Evolutionary conservation across 92 coral and sea anemone genomes (phyloP).

Genomic region (Actinostola sp.): DNA sequence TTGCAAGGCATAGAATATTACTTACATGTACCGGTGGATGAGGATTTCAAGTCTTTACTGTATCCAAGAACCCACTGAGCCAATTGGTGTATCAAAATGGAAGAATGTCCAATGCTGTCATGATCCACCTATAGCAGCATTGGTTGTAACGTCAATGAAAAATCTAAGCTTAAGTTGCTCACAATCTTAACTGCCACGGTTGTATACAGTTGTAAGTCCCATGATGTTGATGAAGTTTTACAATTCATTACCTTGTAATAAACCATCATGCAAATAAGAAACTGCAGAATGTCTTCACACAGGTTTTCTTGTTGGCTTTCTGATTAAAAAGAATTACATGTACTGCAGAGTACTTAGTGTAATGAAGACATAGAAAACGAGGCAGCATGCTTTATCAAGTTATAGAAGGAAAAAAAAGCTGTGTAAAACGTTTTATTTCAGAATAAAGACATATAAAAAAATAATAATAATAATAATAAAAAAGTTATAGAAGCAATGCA

Average conservation of each 20-base stretch:
- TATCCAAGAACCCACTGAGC: constrained; percentile 45
- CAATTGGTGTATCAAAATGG: constrained; percentile 58
- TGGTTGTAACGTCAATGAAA: too few relatives aligned
- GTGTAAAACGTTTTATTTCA: too few relatives aligned
- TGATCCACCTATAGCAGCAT: constrained; percentile 65
- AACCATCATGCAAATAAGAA: constrained; percentile 44
- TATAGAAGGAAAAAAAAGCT: too few relatives aligned
- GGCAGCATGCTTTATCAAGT: too few relatives aligned
- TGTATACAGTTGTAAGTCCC: not conserved
- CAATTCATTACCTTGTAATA: constrained; percentile 54
- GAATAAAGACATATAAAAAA: too few relatives aligned
- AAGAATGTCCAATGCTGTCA: constrained; percentile 53
- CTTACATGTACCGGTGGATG: not conserved
- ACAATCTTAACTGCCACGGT: too few relatives aligned
- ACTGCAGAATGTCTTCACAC: constrained; percentile 21
- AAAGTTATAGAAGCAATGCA: too few relatives aligned
- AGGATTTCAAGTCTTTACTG: not conserved
- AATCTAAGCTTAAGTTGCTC: too few relatives aligned
- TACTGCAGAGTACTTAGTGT: not conserved
- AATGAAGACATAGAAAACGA: not conserved
- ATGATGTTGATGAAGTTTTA: too few relatives aligned
- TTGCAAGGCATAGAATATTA: too few relatives aligned
- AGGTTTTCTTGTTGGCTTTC: not conserved
- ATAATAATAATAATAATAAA: too few relatives aligned
- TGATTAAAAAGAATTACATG: not conserved